Evolutionary conservation across 2,797 vertebrate species (phyloP).

Genomic region (Threskiornis aethiopicus): DNA sequence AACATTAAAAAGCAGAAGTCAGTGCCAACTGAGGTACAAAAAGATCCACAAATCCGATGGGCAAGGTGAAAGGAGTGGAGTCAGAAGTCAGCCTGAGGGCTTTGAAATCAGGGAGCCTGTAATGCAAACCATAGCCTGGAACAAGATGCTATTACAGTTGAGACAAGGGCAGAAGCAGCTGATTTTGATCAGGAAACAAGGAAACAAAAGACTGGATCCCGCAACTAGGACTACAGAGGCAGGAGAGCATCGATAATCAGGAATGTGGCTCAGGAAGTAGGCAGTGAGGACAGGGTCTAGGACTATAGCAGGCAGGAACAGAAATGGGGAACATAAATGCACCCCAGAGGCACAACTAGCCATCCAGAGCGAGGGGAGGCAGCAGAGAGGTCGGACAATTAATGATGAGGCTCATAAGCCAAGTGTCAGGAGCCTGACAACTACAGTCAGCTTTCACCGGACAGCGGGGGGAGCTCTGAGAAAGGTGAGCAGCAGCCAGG

Average conservation of each 20-base stretch:
- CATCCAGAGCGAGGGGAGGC: background rate
- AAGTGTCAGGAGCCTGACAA: background rate
- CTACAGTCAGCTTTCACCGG: background rate
- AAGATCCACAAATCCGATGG: background rate
- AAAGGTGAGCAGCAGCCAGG: background rate
- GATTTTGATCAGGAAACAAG: background rate
- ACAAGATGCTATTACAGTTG: background rate
- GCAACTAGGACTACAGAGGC: background rate
- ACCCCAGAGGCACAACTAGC: background rate
- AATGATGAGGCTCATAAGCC: background rate
- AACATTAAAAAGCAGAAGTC: background rate
- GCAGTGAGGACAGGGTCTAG: background rate
- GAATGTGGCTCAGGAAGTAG: rapidly evolving
- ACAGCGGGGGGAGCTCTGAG: background rate
- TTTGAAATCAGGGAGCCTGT: background rate
- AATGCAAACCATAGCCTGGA: background rate
- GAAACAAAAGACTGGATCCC: background rate
- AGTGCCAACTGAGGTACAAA: background rate
- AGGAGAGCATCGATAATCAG: background rate
- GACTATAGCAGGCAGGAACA: background rate
- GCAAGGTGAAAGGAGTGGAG: rapidly evolving
- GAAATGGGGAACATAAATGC: rapidly evolving
- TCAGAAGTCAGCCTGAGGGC: background rate
- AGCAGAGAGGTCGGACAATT: background rate
- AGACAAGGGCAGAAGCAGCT: background rate